Evolutionary conservation across 1,140 invertebrate genomes (phyloP).

Genomic region (Lanistes nyassanus): DNA sequence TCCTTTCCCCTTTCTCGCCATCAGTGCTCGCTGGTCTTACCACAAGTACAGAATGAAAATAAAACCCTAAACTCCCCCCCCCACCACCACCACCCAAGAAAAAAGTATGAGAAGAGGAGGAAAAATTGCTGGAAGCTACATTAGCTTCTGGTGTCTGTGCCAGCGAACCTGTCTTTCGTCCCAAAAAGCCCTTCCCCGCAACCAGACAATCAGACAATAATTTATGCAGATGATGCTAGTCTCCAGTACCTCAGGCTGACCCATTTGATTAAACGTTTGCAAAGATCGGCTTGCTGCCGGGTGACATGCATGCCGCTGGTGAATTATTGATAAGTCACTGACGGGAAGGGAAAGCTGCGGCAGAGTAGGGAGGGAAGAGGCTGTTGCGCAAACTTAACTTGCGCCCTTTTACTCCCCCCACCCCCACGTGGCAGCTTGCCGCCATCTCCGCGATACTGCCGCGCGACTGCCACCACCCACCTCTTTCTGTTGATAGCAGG

Average conservation of each 20-base stretch:
- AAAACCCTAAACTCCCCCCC: background rate
- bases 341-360: background rate
- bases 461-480: no score
- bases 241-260: slow-evolving; percentile 2
- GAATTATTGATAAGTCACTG: slow-evolving; percentile 2
- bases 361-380: background rate
- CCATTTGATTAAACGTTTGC: slow-evolving; percentile 31
- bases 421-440: no score
- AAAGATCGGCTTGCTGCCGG: slow-evolving; percentile 1
- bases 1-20: background rate
- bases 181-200: background rate
- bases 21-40: background rate
- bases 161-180: background rate
- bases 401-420: no score
- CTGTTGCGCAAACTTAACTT: background rate
- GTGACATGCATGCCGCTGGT: slow-evolving; percentile 29
- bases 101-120: background rate
- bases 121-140: background rate
- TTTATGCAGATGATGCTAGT: slow-evolving; percentile 26
- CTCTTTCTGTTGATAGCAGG: no score
- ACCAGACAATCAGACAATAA: slow-evolving; percentile 22
- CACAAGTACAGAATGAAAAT: background rate
- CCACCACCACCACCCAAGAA: background rate
- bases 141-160: background rate
- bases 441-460: no score